These are phyloP conservation scores for Cetoscarus ocellatus DNA, from an alignment of 2,797 vertebrate genomes.

Conservation along the genomic window DNA sequence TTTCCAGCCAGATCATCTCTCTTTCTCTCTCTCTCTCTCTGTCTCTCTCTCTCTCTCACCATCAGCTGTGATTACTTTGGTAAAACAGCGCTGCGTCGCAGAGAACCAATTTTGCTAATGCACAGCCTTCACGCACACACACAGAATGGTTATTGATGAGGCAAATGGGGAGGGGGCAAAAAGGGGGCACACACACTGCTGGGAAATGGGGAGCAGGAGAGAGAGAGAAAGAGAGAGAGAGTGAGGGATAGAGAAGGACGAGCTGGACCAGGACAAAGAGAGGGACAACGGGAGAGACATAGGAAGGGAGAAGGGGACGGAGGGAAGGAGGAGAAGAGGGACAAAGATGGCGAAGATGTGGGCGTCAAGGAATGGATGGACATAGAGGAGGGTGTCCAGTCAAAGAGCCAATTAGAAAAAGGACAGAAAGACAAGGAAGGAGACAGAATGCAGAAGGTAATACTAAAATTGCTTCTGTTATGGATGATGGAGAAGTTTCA, in stretches of 20 bases:
- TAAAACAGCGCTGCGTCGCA: constrained; percentile 81
- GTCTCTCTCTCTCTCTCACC: constrained; percentile 62
- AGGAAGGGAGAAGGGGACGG: constrained; percentile 32
- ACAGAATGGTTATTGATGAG: constrained; percentile 84
- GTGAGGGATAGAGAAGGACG: constrained; percentile 28
- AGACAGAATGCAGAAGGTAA: constrained; percentile 39
- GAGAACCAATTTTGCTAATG: constrained; percentile 85
- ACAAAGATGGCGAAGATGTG: constrained; percentile 18
- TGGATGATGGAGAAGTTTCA: constrained; percentile 43
- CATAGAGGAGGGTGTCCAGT: constrained; percentile 39
- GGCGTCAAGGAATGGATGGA: constrained; percentile 32
- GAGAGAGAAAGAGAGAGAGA: constrained; percentile 27
- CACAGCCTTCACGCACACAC: constrained; percentile 67
- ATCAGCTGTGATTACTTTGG: constrained; percentile 83
- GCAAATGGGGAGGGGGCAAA: constrained; percentile 76
- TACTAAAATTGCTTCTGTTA: constrained; percentile 6
- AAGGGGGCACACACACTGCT: constrained; percentile 76
- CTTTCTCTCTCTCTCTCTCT: constrained; percentile 31
- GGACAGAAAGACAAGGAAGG: constrained; percentile 46
- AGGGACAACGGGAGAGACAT: constrained; percentile 13
- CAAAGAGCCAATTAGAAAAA: constrained; percentile 46
- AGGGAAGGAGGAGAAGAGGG: constrained; percentile 37
- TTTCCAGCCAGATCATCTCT: constrained; percentile 70
- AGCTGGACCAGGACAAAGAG: no score
- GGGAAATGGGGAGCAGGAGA: constrained; percentile 67